Base-by-base conservation (phyloP, 1,140 invertebrate genomes). In the Schlechtendalia chinensis region DNA sequence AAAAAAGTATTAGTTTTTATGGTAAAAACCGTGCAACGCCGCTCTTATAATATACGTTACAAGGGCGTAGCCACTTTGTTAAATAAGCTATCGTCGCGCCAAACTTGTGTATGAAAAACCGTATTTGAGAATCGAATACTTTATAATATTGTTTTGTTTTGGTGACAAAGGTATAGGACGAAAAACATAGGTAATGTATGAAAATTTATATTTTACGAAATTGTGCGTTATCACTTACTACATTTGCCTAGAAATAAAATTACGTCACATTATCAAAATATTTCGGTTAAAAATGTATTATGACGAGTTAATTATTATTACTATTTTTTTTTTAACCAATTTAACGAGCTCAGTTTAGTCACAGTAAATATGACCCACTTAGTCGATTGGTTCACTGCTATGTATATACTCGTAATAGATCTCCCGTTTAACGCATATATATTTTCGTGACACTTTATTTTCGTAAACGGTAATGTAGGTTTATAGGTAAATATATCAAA, bases 321-420 rank as follows among this genome's bases (percentile, higher is more conserved):
- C n/a, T n/a, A n/a, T n/a, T n/a, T 39, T 39, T 39, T 69, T 45
- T 67, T 69, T 69, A 16, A 11, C 39, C 65, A 69, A 69, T 47
- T 47, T 24, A n/a, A 69, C 12, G 59, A 1, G 11, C 1, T 22
- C 14, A 24, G 47, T 69, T n/a, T n/a, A 24, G 22, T 69, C 16
- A 69, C 65, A 47, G 47, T 69, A 47, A 47, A 69, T 19, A 69
- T 69, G 65, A 69, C 39, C n/a, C 65, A 69, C 65, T 69, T 47
- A 69, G 14, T 47, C 19, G 1, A 19, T n/a, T 22, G 65, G 45
- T 69, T 69, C 65, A 39, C 32, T 39, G 32, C 32, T 39, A 8
- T 39, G 8, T 39, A 39, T 39, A n/a, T n/a, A n/a, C n/a, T n/a
- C 12, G 1, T 1, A 19, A 45, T 29, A 47, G n/a, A 32, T 67